phyloP scores from a whole-genome alignment of 1,140 invertebrate genomes.

The Polypedilum pembai region DNA sequence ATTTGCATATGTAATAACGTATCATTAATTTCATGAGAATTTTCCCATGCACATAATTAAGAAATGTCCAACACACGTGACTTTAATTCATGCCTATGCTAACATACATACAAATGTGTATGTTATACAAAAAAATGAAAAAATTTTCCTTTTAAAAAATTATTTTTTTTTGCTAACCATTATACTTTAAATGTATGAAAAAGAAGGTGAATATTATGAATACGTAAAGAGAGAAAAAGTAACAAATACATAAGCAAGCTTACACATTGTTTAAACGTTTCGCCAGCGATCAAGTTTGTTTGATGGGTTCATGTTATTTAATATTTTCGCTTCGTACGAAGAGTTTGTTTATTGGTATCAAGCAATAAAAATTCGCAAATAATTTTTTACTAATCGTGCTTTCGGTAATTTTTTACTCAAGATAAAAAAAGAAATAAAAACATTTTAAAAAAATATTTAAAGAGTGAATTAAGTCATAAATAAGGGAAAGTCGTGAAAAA shows the following conservation, averaged over 20 bases:
- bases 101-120: neutral
- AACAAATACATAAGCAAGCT: conserved; percentile 17
- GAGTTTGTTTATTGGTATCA: conserved; percentile 18
- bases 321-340: neutral
- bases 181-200: conserved; percentile 7
- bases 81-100: neutral
- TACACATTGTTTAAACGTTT: conserved; percentile 12
- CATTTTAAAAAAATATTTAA: conserved; percentile 11
- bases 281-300: conserved; percentile 16
- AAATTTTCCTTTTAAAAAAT: conserved; percentile 11
- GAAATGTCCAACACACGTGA: conserved; percentile 10
- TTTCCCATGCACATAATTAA: neutral
- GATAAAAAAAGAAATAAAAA: neutral
- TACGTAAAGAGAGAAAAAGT: conserved; percentile 11
- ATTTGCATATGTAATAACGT: conserved; percentile 3
- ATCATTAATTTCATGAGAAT: neutral
- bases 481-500: neutral
- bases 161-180: neutral
- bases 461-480: neutral
- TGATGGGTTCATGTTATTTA: conserved; percentile 18
- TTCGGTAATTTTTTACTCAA: neutral
- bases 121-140: neutral
- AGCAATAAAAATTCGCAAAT: conserved; percentile 11
- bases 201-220: neutral
- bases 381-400: neutral